A percentile compares a stretch with the other conserved stretches of the same genome.
phyloP scores from a whole-genome alignment of 2,888 invertebrate species.

The Folsomia manolachei region DNA sequence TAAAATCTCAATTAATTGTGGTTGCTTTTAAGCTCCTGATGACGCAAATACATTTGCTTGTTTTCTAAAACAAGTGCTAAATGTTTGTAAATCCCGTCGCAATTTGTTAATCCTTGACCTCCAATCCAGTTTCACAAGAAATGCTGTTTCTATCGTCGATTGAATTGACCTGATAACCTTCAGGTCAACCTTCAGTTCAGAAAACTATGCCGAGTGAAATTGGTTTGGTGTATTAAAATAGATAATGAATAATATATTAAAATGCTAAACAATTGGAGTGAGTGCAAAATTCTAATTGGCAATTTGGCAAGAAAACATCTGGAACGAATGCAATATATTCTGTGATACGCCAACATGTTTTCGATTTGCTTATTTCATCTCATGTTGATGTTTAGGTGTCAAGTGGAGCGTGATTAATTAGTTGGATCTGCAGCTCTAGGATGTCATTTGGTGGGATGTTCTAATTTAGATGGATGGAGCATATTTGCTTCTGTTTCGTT shows the following conservation, averaged over 20 bases:
- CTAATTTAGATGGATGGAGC: no score
- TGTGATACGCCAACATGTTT: no score
- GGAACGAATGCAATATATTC: background rate
- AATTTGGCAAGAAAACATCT: background rate
- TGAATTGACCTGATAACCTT: conserved; percentile 6
- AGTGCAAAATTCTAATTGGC: conserved; percentile 1
- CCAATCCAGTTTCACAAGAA: no score
- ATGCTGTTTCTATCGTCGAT: no score
- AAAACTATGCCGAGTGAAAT: no score
- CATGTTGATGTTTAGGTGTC: background rate
- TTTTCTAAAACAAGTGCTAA: background rate
- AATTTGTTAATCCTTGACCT: background rate
- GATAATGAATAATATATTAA: no score
- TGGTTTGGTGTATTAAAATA: no score
- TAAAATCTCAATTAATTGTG: background rate
- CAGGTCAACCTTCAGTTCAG: no score
- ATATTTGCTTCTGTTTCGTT: no score
- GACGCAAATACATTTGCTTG: background rate
- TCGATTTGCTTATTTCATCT: no score
- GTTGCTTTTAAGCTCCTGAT: background rate
- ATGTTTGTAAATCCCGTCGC: background rate
- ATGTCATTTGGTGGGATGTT: no score
- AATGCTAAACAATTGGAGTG: background rate
- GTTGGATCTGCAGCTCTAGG: no score
- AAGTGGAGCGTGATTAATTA: background rate